Evolutionary conservation across 2,797 vertebrate species (phyloP).

Genomic region (Mormyrops attenuatus): DNA sequence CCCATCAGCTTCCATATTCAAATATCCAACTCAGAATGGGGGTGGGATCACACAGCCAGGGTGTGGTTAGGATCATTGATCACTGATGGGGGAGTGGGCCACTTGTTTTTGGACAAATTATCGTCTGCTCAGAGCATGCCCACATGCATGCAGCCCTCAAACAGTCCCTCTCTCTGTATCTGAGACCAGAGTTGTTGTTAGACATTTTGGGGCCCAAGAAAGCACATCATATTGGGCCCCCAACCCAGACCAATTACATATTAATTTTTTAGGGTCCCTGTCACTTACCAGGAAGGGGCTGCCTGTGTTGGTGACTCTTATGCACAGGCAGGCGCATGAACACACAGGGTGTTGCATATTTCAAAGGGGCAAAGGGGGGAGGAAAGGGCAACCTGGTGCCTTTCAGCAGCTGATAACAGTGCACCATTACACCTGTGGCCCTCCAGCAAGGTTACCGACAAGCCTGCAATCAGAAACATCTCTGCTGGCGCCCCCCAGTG

Average conservation of each 20-base stretch:
- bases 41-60: slow-evolving; percentile 27
- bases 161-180: not conserved
- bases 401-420: slow-evolving; percentile 48
- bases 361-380: not conserved
- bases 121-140: not conserved
- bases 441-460: slow-evolving; percentile 24
- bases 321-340: not conserved
- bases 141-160: not conserved
- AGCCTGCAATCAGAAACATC: slow-evolving; percentile 46
- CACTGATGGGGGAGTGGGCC: not conserved
- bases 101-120: not conserved
- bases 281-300: slow-evolving; percentile 1
- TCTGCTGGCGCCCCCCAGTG: slow-evolving; percentile 25
- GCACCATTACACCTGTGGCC: slow-evolving; percentile 46
- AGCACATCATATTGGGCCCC: not conserved
- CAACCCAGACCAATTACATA: not conserved
- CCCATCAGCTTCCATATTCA: slow-evolving; percentile 16
- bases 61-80: not conserved
- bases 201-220: not conserved
- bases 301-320: too few species aligned
- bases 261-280: not conserved
- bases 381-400: slow-evolving; percentile 43
- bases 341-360: not conserved
- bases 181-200: not conserved
- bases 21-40: slow-evolving; percentile 36